These are phyloP conservation scores for Phania funesta DNA, from an alignment of 2,888 invertebrate genomes.

Conservation along the genomic window DNA sequence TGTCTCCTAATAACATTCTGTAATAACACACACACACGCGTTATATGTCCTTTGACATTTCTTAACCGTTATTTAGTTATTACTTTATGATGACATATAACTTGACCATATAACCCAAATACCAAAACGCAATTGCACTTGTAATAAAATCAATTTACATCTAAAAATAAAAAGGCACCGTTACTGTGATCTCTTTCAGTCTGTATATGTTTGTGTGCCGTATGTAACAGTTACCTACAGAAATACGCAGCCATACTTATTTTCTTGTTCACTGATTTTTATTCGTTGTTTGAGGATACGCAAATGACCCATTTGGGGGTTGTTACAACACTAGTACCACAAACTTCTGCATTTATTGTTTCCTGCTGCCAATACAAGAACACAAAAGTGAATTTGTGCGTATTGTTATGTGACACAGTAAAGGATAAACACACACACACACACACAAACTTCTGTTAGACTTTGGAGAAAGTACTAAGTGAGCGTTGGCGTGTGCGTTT, in stretches of 20 bases:
- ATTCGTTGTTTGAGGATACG: conserved; percentile 80
- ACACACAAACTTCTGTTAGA: conserved; percentile 32
- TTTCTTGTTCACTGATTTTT: conserved; percentile 80
- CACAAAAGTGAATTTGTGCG: background rate
- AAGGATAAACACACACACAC: conserved; percentile 1
- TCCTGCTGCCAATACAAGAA: background rate
- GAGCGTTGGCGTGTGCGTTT: background rate
- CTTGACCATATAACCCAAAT: conserved; percentile 66
- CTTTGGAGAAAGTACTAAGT: background rate
- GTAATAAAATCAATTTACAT: conserved; percentile 17
- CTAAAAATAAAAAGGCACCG: conserved; percentile 33
- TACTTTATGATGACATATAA: conserved; percentile 62
- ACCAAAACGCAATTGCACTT: conserved; percentile 24
- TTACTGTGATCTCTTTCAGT: conserved; percentile 26
- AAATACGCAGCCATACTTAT: conserved; percentile 42
- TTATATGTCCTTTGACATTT: conserved; percentile 77
- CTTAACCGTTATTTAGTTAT: conserved; percentile 54
- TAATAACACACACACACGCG: background rate
- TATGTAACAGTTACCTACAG: conserved; percentile 26
- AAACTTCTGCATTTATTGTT: conserved; percentile 48
- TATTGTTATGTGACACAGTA: background rate
- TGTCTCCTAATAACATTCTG: background rate
- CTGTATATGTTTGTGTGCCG: background rate
- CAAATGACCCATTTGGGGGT: conserved; percentile 81
- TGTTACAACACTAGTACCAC: conserved; percentile 77